Conservation (phyloP, 2,113 vertebrate genomes). For the Phylloscopus trochilus region DNA sequence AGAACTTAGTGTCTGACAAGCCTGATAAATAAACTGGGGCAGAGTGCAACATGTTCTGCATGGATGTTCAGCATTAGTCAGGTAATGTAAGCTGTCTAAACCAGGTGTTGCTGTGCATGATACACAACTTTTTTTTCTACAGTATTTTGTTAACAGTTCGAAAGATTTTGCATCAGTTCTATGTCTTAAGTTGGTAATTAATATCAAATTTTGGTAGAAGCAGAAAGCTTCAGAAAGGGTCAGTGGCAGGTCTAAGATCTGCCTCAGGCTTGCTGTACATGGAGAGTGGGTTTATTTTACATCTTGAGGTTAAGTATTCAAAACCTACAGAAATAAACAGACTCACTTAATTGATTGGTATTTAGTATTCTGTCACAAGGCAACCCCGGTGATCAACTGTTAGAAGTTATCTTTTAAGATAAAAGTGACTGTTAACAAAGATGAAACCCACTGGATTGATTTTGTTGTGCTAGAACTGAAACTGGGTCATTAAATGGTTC, state of each 20-base stretch:
- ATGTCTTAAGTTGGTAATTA: background rate
- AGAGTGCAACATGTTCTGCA: background rate
- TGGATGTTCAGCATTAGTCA: background rate
- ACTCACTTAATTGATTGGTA: background rate
- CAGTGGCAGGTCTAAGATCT: background rate
- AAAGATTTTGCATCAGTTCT: background rate
- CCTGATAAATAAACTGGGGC: background rate
- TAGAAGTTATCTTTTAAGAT: background rate
- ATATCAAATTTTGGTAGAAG: background rate
- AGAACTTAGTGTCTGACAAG: background rate
- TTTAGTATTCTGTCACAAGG: background rate
- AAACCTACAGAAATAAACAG: constrained; percentile 1
- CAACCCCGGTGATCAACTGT: background rate
- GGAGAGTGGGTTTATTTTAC: background rate
- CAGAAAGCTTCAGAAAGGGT: background rate
- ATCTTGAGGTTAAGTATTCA: background rate
- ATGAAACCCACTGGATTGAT: background rate
- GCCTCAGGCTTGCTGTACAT: background rate
- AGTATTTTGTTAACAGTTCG: background rate
- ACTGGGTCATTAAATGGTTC: background rate
- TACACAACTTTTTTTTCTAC: background rate
- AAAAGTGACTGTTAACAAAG: background rate
- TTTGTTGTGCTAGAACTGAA: background rate
- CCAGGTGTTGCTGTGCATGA: background rate
- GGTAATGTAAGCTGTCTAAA: background rate